A percentile compares a stretch with the other conserved stretches of the same genome.
Conservation (phyloP, 2,797 vertebrate genomes). For the Coccyzus lansbergi region DNA sequence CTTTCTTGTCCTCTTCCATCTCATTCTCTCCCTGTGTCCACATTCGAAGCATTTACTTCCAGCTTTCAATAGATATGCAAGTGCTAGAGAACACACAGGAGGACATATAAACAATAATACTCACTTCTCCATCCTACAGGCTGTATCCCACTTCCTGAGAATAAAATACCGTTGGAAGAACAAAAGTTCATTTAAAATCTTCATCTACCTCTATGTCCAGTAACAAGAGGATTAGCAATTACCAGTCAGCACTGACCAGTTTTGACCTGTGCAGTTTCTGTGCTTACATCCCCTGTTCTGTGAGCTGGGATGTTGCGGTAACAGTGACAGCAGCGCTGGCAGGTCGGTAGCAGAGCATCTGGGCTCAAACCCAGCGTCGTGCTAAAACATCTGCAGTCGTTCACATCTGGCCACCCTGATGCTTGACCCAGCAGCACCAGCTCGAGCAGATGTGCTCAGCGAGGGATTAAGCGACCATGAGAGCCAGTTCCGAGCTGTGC, state of each 20-base stretch:
- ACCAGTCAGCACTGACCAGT: accelerated
- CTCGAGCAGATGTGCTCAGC: not conserved
- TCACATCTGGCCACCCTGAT: not conserved
- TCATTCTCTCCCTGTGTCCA: not conserved
- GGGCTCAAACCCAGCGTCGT: not conserved
- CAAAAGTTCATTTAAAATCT: not conserved
- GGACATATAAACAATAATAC: not conserved
- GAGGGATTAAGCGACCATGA: not conserved
- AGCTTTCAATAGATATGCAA: not conserved
- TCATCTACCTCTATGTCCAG: not conserved
- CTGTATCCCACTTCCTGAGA: not conserved
- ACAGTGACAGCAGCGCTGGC: not conserved
- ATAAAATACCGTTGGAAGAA: not conserved
- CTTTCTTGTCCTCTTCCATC: not conserved
- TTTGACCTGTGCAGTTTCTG: not conserved
- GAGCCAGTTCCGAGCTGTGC: not conserved
- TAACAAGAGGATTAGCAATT: accelerated
- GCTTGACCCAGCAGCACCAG: not conserved
- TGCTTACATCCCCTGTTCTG: accelerated
- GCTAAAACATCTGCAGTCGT: not conserved
- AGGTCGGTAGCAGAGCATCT: not conserved
- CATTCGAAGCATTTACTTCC: not conserved
- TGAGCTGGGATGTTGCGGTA: not conserved
- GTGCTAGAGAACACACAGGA: not conserved
- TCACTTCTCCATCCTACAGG: not conserved